Conservation (phyloP, 2,797 vertebrate species). For the Myoxocephalus aenaeus region DNA sequence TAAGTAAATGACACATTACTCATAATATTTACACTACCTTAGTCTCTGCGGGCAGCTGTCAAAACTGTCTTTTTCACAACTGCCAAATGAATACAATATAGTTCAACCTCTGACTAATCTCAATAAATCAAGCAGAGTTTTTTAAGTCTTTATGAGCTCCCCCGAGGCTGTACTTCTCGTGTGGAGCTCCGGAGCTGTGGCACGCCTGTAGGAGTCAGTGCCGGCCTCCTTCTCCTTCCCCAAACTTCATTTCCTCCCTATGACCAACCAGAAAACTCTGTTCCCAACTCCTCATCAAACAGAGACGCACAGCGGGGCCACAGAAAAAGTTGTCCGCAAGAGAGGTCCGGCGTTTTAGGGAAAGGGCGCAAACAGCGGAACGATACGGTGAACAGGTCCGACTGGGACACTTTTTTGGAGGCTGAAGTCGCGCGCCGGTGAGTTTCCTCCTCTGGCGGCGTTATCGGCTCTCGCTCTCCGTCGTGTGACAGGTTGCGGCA, state of each 20-base stretch:
- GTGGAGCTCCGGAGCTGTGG: conserved; percentile 16
- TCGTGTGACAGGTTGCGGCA: conserved; percentile 38
- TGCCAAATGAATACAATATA: conserved; percentile 11
- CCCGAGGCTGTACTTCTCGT: not conserved
- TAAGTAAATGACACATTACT: conserved; percentile 6
- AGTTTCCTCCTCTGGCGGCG: not conserved
- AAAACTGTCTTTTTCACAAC: conserved; percentile 10
- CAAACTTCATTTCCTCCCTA: conserved; percentile 69
- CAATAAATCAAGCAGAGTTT: conserved; percentile 30
- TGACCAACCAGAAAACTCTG: conserved; percentile 46
- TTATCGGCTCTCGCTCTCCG: not conserved
- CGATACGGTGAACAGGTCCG: not conserved
- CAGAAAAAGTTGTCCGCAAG: conserved; percentile 20
- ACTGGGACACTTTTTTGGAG: conserved; percentile 23
- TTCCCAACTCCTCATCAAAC: conserved; percentile 31
- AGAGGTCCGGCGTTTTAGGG: not conserved
- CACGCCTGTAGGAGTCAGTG: conserved; percentile 82
- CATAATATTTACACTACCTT: not conserved
- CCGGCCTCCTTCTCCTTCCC: conserved; percentile 39
- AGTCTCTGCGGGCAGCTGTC: conserved; percentile 11
- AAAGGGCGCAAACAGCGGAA: not conserved
- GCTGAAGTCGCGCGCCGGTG: conserved; percentile 43
- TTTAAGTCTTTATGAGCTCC: not conserved
- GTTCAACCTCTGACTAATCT: conserved; percentile 9
- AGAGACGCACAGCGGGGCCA: conserved; percentile 7